Base-by-base conservation (phyloP, 1,140 invertebrate genomes). In the Trichonephila inaurata region DNA sequence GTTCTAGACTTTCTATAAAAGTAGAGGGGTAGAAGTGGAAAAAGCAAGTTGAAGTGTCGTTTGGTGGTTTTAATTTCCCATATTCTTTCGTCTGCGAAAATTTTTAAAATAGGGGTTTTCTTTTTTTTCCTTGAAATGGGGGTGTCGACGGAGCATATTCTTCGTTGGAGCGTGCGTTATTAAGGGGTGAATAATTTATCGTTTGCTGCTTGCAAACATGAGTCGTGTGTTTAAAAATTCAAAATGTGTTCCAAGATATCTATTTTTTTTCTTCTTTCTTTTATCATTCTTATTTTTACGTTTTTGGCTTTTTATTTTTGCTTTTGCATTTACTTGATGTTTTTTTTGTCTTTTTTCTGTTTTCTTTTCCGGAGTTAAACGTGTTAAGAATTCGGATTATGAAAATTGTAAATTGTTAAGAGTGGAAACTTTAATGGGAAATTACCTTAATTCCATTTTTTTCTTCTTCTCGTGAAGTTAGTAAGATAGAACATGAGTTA, bases 131-230 rank as follows among this genome's bases (percentile, higher is more conserved):
- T 64, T 64, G 0, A 16, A 64, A 21, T 5, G 24, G 28, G 16
- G 18, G 72, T 77, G 28, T 33, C 18, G 14, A 33, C 72, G 33
- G 72, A 77, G 33, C 14, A 14, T 16, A 77, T 77, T 77, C 33
- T 40, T 33, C 72, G 24, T 18, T 2, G 28, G 24, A 77, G 33
- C 16, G 10, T 18, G 18, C 33, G 72, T 77, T 77, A 77, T 77
- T 77, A 40, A 77, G 5, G 72, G 72, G 33, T 77, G 72, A 77
- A 77, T 77, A 77, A 77, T 77, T 77, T 77, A 77, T 33, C 33
- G 16, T 18, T 33, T 40, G 14, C 16, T 7, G 12, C 10, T 40
- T 33, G 10, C 24, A 33, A 19, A 77, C 16, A 19, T 77, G 33
- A 77, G 72, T 33, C 2, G 72, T 16, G 16, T 40, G n/a, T 77